A percentile compares a stretch with the other conserved stretches of the same genome.
These are phyloP conservation scores for Euclidia mi DNA, from an alignment of 2,888 invertebrate species.

Conservation along the genomic window DNA sequence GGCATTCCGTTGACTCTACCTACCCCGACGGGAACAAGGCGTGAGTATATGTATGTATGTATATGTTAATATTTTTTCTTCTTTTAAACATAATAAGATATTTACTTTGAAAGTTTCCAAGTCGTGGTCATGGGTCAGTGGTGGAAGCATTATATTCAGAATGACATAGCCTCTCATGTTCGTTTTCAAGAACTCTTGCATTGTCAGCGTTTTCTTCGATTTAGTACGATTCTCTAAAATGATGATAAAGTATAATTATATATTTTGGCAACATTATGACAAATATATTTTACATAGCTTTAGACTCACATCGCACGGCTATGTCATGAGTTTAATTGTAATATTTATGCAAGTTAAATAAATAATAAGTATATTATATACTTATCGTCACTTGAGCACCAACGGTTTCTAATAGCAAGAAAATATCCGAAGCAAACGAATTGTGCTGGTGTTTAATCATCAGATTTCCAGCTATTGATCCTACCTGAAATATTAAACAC, in stretches of 20 bases:
- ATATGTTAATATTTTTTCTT: too few relatives aligned
- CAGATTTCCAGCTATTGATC: slow-evolving; percentile 93
- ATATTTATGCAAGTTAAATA: too few relatives aligned
- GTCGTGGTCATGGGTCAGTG: slow-evolving; percentile 80
- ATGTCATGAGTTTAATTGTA: too few relatives aligned
- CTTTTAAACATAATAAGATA: too few relatives aligned
- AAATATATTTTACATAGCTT: too few relatives aligned
- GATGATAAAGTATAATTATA: neutral
- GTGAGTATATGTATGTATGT: too few relatives aligned
- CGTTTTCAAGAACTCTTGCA: slow-evolving; percentile 78
- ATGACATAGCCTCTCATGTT: slow-evolving; percentile 86
- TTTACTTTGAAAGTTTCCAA: slow-evolving; percentile 91
- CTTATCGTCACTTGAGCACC: slow-evolving; percentile 74
- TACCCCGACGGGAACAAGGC: too few relatives aligned
- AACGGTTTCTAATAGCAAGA: slow-evolving; percentile 82
- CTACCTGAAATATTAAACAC: slow-evolving; percentile 84
- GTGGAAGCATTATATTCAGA: slow-evolving; percentile 88
- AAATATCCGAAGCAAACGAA: slow-evolving; percentile 93
- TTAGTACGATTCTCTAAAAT: slow-evolving; percentile 28
- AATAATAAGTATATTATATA: slow-evolving; percentile 59
- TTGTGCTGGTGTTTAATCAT: slow-evolving; percentile 91
- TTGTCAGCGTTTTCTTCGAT: slow-evolving; percentile 58
- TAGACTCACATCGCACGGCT: too few relatives aligned
- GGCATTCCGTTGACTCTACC: too few relatives aligned
- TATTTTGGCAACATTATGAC: too few relatives aligned